Base-by-base conservation (phyloP, 2,797 vertebrate species). In the Euphonia xanthogaster region DNA sequence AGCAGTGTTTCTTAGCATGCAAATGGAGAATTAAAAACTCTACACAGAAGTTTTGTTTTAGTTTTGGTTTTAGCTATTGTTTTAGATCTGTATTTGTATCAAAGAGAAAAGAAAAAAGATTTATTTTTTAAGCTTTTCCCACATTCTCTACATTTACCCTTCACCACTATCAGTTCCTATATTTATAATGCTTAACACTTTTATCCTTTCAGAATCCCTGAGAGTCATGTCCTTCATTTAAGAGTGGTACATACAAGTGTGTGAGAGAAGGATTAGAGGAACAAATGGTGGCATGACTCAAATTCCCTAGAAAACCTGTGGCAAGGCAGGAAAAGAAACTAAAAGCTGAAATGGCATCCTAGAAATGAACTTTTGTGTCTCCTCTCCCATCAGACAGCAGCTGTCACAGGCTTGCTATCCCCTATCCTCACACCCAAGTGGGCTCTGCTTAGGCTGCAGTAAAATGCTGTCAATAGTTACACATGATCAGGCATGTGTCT, bases 401-500 rank as follows among this genome's bases (percentile, higher is more conserved):
- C 47, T 81, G 78, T 17, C 47, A 33, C 7, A 54, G 22, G 18
- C 7, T 79, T 4, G 5, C 17, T 81, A 4, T 50, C 14, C 30
- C 9, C 12, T 23, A 1, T 44, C 24, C 20, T 74, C 47, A 35
- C 23, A 33, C 18, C 2, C 2, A 65, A 71, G n/a, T 24, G 27
- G 21, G 37, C 47, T 54, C 27, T 48, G 4, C 7, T 61, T 40
- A 11, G 8, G 19, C n/a, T 72, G 44, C 33, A 72, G n/a, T 31
- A 11, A 37, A 62, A 53, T 39, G 19, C 22, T 63, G 27, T 14
- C 37, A 77, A 1, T 23, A 70, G 37, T 35, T 60, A 24, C 20
- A 22, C 5, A 2, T 0, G 1, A 22, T 65, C 45, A 28, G 48
- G 4, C 0, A 0, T n/a, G 19, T 22, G 9, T 35, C 54, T 88